Base-by-base conservation (phyloP, 2,113 vertebrate genomes). In the Orycteropus afer region DNA sequence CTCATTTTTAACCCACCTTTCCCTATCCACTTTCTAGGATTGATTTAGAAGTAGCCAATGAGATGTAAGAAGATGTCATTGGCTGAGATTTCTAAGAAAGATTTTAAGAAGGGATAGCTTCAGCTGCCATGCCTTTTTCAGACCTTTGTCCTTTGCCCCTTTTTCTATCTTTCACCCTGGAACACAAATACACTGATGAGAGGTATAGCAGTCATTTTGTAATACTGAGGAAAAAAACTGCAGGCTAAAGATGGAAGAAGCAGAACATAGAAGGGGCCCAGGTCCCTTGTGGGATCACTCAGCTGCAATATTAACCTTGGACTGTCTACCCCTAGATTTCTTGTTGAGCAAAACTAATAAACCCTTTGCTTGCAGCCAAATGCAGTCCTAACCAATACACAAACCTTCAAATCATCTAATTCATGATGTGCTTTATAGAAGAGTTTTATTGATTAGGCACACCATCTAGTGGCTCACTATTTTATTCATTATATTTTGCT, bases 401-500 rank as follows among this genome's bases (percentile, higher is more conserved):
- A 91, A 47, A 57, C 1, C 34, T 73, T 65, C 9, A 6, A 57
- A 34, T 65, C 51, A 67, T 63, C n/a, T 73, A 71, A 57, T 22
- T 95, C n/a, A 86, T 71, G 37, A 34, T 40, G 4, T 85, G 32
- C 17, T 69, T 92, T 90, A 51, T 45, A 61, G 37, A 71, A 82
- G 32, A 22, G 7, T 57, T 88, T 76, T 81, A 81, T 77, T 80
- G 71, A 88, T 90, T 63, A 79, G 63, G 32, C 37, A 79, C 7
- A 63, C n/a, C 40, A 53, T 13, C 82, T 93, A 42, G 40, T 77
- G 92, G 37, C 67, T 86, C 69, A 20, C 18, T 85, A 45, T 78
- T 84, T 94, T 94, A 82, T 71, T 49, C 61, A 90, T 47, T 85
- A 90, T 57, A n/a, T 92, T 53, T 91, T 93, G 20, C 40, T 88